These are phyloP conservation scores for Plectrocnemia conspersa DNA, from an alignment of 1,140 invertebrate species.

Conservation along the genomic window DNA sequence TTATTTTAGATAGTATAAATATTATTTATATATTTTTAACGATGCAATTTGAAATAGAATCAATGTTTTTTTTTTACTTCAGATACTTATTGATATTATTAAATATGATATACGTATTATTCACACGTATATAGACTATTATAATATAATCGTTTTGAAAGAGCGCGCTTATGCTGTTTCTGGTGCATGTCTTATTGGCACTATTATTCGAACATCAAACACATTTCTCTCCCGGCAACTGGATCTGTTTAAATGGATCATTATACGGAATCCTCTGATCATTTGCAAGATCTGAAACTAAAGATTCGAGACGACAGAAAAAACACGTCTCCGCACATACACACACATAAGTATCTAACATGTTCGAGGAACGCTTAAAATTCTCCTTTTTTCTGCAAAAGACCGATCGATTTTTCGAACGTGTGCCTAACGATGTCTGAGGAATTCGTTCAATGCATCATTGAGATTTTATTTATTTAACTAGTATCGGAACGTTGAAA, in stretches of 20 bases:
- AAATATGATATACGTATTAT: too few relatives aligned
- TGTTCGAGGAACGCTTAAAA: background rate
- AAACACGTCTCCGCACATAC: background rate
- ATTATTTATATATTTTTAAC: background rate
- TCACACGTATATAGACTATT: too few relatives aligned
- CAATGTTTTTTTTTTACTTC: background rate
- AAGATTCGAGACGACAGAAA: background rate
- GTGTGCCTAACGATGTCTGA: too few relatives aligned
- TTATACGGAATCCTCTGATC: slow-evolving; percentile 7
- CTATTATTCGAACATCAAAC: slow-evolving; percentile 35
- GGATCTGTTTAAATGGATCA: slow-evolving; percentile 21
- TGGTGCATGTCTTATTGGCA: slow-evolving; percentile 33
- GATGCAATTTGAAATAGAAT: background rate
- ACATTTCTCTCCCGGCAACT: slow-evolving; percentile 17
- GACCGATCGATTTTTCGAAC: background rate
- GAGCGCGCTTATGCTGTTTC: too few relatives aligned
- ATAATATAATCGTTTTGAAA: too few relatives aligned
- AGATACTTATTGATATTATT: background rate
- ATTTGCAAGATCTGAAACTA: too few relatives aligned
- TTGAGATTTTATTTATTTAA: too few relatives aligned
- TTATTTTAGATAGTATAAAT: too few relatives aligned
- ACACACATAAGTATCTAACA: background rate
- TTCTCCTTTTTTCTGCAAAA: background rate
- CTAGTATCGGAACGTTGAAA: too few relatives aligned
- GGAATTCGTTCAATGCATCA: too few relatives aligned